Conservation (phyloP, 2,113 vertebrate genomes). For the Malurus elegans region DNA sequence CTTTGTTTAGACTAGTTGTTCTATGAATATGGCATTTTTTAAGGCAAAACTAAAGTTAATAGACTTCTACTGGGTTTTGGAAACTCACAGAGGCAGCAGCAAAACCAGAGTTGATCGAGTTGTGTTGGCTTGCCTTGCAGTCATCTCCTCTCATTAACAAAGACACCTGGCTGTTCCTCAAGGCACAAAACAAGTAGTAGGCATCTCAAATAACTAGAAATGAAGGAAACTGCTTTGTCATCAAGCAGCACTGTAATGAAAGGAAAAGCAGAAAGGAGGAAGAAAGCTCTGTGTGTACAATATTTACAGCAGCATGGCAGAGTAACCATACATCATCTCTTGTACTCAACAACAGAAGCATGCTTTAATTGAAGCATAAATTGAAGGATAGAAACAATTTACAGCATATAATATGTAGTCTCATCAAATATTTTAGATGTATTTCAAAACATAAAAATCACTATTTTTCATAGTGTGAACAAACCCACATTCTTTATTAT, state of each 20-base stretch:
- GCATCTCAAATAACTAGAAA: background rate
- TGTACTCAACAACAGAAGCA: background rate
- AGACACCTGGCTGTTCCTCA: background rate
- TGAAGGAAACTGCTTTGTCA: background rate
- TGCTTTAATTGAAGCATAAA: background rate
- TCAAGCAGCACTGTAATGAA: background rate
- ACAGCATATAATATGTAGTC: background rate
- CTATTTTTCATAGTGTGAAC: background rate
- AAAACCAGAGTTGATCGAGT: background rate
- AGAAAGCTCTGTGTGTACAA: background rate
- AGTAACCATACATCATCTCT: rapidly evolving
- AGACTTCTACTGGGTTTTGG: background rate
- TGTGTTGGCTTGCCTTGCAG: background rate
- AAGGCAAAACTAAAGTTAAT: background rate
- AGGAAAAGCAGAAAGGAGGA: background rate
- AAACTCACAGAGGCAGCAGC: background rate
- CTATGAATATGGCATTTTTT: background rate
- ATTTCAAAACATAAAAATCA: background rate
- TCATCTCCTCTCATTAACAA: background rate
- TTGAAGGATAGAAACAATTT: background rate
- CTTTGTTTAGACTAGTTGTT: background rate
- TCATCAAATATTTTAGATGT: background rate
- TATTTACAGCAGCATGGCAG: background rate
- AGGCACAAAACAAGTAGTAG: background rate
- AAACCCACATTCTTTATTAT: rapidly evolving